Conservation (phyloP, 2,113 vertebrate species). For the Hippocampus guttulatus region DNA sequence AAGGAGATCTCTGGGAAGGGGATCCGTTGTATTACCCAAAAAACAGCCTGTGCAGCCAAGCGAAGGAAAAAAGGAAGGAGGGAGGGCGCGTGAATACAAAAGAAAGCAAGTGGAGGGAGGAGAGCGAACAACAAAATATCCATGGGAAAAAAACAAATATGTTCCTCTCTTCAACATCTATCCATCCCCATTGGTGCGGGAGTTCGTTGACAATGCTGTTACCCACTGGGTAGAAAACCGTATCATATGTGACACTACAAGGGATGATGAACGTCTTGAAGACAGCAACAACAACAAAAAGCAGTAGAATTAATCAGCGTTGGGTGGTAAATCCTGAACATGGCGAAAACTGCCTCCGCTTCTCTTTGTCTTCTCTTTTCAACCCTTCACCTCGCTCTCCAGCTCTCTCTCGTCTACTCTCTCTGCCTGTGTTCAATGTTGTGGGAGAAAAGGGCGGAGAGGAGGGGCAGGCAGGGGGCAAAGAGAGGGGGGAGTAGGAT, state of each 20-base stretch:
- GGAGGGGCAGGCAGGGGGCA: conserved; percentile 7
- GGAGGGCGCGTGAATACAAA: conserved; percentile 73
- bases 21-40: conserved; percentile 1
- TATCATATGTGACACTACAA: not conserved
- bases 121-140: conserved; percentile 39
- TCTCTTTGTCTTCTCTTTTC: conserved; percentile 35
- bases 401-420: conserved; percentile 8
- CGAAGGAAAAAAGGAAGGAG: conserved; percentile 10
- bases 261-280: conserved; percentile 11
- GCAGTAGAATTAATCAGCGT: conserved; percentile 1
- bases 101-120: conserved; percentile 54
- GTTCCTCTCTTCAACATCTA: conserved; percentile 14
- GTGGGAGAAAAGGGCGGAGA: conserved; percentile 26
- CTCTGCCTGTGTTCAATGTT: conserved; percentile 26
- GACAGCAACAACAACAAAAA: not conserved
- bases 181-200: conserved; percentile 28
- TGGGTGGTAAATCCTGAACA: conserved; percentile 31
- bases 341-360: conserved; percentile 18
- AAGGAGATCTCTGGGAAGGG: not conserved
- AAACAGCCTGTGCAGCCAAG: conserved; percentile 25
- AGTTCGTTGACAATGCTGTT: conserved; percentile 7
- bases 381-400: conserved; percentile 3
- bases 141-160: conserved; percentile 25
- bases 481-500: conserved; percentile 45
- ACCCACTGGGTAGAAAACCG: conserved; percentile 2